These are phyloP conservation scores for Morinoia aosen DNA, from an alignment of 2,888 invertebrate genomes.

Conservation along the genomic window DNA sequence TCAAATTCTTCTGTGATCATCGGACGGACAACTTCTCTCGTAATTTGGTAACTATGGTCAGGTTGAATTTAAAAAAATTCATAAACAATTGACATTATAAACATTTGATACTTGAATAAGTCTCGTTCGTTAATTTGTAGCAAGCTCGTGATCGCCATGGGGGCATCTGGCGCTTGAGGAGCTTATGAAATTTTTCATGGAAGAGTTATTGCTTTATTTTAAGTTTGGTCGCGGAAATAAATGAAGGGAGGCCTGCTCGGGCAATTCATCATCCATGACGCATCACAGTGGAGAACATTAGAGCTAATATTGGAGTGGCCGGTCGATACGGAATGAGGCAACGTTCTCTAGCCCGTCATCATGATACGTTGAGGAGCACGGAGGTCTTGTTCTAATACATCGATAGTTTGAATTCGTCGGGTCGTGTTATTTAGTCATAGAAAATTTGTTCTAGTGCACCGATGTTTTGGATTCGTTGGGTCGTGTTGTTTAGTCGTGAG, in stretches of 20 bases:
- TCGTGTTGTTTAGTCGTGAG: neutral
- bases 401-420: neutral
- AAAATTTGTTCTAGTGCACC: neutral
- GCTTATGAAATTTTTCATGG: neutral
- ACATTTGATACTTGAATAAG: no score
- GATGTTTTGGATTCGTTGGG: neutral
- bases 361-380: neutral
- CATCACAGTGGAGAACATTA: conserved; percentile 4
- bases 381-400: neutral
- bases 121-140: neutral
- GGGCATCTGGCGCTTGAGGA: neutral
- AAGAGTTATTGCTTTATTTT: neutral
- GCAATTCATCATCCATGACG: conserved; percentile 4
- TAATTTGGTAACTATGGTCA: neutral
- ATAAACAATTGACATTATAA: neutral
- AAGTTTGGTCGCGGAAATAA: neutral
- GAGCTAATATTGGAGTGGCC: conserved; percentile 4
- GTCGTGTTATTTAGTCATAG: no score
- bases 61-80: neutral
- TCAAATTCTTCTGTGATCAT: neutral
- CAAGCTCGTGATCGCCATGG: neutral
- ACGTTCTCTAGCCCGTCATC: neutral
- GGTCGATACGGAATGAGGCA: conserved; percentile 3
- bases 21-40: neutral
- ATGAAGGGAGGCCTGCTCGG: neutral